Base-by-base conservation (phyloP, 2,113 vertebrate genomes). In the Columba livia region DNA sequence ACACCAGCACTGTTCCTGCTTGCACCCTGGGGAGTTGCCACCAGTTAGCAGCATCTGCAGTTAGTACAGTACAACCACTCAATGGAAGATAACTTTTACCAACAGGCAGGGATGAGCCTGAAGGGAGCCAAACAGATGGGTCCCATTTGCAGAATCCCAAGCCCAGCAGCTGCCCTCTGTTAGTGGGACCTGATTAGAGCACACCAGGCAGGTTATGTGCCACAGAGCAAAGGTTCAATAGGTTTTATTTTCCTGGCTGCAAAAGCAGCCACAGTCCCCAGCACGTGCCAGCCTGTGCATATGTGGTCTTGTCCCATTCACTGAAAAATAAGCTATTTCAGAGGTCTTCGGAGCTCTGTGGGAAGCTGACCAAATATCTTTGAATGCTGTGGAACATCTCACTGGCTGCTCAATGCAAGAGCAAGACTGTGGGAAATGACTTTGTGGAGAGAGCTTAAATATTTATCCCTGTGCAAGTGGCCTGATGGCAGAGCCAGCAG, bases 51-150 rank as follows among this genome's bases (percentile, higher is more conserved):
- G 53, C 10, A 1, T 32, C 47, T n/a, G 31, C 75, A n/a, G 36
- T 4, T 4, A 12, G 16, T 17, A 32, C 34, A 70, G 61, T 2
- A 2, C 44, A 77, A 31, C 11, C 0, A 2, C 32, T 38, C 2
- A 0, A 4, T 31, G 34, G 58, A 25, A 36, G 20, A 15, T 12
- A 32, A 34, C n/a, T 54, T 29, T 18, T n/a, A 44, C 57, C 73
- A 32, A 32, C 29, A 57, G 42, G 11, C 32, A 79, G 44, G 38
- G 48, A n/a, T 0, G 0, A 44, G 31, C 56, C 18, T 26, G 34
- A 18, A 70, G 26, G 32, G 15, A 82, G 15, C 26, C 29, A 29
- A 64, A 47, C 51, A 62, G 23, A 38, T 13, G 32, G 18, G 53
- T 44, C 34, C 23, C 29, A 6, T 24, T 15, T 54, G 26, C n/a